Percentiles rank a stretch among this genome's conserved stretches.
Evolutionary conservation across 2,888 invertebrate genomes (phyloP).

Genomic region (Cryptops parisi): DNA sequence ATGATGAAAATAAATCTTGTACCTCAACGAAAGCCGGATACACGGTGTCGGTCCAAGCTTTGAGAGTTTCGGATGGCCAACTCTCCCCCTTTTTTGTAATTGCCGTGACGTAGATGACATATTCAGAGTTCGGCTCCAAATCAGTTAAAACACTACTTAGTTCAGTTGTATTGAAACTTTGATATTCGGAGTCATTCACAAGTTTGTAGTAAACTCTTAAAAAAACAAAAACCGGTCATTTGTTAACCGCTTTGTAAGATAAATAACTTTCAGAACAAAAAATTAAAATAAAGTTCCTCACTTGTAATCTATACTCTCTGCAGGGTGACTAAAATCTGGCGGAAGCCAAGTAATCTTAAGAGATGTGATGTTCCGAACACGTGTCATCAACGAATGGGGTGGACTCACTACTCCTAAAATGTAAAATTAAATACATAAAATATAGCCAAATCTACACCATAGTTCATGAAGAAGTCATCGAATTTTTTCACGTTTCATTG

Average conservation of each 20-base stretch:
- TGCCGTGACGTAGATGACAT: constrained; percentile 61
- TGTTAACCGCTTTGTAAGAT: neutral
- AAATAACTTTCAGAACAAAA: too few species aligned
- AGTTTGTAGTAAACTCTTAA: constrained; percentile 55
- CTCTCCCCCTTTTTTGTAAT: constrained; percentile 49
- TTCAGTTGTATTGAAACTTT: constrained; percentile 45
- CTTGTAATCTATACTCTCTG: constrained; percentile 61
- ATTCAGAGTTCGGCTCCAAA: constrained; percentile 63
- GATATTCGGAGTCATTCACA: constrained; percentile 44
- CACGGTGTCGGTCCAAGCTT: constrained; percentile 77
- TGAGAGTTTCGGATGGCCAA: constrained; percentile 60
- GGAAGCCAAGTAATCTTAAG: constrained; percentile 71
- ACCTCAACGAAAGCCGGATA: constrained; percentile 76
- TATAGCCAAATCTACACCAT: neutral
- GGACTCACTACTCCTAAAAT: constrained; percentile 59
- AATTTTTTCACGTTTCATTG: too few species aligned
- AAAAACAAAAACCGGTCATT: constrained; percentile 8
- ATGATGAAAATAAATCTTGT: too few species aligned
- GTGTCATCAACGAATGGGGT: constrained; percentile 61
- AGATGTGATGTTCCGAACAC: constrained; percentile 66
- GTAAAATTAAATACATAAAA: neutral
- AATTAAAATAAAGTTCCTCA: constrained; percentile 31
- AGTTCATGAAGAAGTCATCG: neutral
- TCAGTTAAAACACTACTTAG: constrained; percentile 55
- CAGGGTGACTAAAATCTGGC: constrained; percentile 64